Base-by-base conservation (phyloP, 1,140 invertebrate genomes). In the Apolygus lucorum region DNA sequence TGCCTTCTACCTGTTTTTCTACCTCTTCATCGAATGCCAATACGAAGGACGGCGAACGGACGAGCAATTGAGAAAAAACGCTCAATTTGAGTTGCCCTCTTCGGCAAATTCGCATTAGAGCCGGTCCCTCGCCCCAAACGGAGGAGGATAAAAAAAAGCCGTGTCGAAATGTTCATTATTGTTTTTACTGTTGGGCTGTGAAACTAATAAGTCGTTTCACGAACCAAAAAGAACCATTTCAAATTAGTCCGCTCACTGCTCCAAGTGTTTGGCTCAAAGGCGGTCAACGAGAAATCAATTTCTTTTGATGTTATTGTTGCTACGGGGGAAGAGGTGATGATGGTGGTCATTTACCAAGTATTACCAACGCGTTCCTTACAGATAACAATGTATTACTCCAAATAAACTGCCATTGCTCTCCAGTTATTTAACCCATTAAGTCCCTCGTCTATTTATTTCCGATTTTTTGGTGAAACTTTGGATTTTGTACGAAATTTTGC, bases 51-150 rank as follows among this genome's bases (percentile, higher is more conserved):
- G 22, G 54, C 13, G 11, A 59, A 59, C 22, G 54, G 54, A 59
- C 54, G 54, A 59, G 54, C 22, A 59, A 59, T 59, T 59, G 22
- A 59, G 13, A 59, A 59, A 59, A 59, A 59, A 59, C 54, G 54
- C 54, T 11, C 22, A 59, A 59, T 59, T 59, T 24, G 22, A 24
- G 54, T 24, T 59, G 34, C 34, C 54, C 54, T 59, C 22, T 59
- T 59, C 54, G 54, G 22, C 11, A 13, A 13, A 59, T 11, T 59
- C 22, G 54, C 54, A 24, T 17, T 24, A 24, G 54, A 59, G 54
- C 54, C 54, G 54, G 8, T 59, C 54, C 17, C 34, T 17, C 34
- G 17, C 34, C 34, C n/a, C n/a, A n/a, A n/a, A n/a, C n/a, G 4
- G 17, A 42, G 17, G 4, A 17, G 34, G 17, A 4, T 8, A 42